Conservation (phyloP, 2,797 vertebrate species). For the Chloroceryle amazona region DNA sequence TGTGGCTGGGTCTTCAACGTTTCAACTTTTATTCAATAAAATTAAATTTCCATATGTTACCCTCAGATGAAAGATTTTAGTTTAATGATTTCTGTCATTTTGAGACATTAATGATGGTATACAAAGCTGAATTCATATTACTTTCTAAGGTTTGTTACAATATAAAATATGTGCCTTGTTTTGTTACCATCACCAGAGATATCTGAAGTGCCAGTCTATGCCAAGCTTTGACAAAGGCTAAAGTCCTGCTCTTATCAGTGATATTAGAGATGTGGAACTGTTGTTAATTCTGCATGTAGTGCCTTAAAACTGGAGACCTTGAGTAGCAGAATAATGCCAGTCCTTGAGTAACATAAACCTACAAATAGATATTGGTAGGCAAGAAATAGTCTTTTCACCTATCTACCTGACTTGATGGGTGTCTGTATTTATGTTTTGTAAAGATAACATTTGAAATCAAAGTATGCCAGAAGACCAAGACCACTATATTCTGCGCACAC, state of each 20-base stretch:
- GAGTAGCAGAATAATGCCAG: not conserved
- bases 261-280: not conserved
- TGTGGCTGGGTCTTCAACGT: not conserved
- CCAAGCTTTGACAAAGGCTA: not conserved
- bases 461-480: not conserved
- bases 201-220: not conserved
- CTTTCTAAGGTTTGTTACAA: not conserved
- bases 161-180: not conserved
- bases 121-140: not conserved
- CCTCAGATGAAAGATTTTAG: not conserved
- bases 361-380: not conserved
- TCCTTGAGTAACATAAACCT: not conserved
- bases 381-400: not conserved
- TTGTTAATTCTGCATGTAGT: not conserved
- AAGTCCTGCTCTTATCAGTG: not conserved
- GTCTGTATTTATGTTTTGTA: not conserved
- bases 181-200: not conserved
- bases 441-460: not conserved
- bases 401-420: not conserved
- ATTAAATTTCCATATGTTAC: not conserved
- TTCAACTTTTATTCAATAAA: not conserved
- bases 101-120: not conserved
- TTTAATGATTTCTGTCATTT: not conserved
- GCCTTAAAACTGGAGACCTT: not conserved
- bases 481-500: not conserved